A percentile compares a stretch with the other conserved stretches of the same genome.
Conservation (phyloP, 2,888 invertebrate genomes). For the Lithophane leautieri region DNA sequence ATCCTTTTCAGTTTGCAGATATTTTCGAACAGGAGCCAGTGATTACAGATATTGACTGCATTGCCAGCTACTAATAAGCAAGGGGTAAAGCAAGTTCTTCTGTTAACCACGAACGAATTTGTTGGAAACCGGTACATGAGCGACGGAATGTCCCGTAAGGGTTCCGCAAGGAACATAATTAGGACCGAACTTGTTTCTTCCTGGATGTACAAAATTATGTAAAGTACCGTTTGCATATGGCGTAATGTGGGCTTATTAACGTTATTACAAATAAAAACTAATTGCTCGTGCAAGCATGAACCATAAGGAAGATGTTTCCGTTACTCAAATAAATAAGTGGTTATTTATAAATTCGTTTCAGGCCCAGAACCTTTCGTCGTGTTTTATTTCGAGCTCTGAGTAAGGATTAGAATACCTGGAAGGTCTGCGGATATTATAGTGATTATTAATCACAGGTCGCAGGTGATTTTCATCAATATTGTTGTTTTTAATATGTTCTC, state of each 20-base stretch:
- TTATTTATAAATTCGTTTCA: conserved; percentile 49
- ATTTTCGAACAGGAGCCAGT: conserved; percentile 27
- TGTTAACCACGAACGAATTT: conserved; percentile 53
- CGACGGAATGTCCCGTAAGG: conserved; percentile 44
- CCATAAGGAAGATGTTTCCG: conserved; percentile 44
- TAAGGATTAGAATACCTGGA: conserved; percentile 24
- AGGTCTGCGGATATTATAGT: conserved; percentile 6
- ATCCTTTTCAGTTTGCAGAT: conserved; percentile 15
- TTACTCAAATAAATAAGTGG: conserved; percentile 42
- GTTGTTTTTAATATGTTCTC: background rate
- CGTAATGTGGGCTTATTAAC: conserved; percentile 35
- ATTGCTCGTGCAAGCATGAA: conserved; percentile 35
- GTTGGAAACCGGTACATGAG: conserved; percentile 62
- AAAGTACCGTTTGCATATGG: conserved; percentile 35
- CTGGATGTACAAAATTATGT: conserved; percentile 45
- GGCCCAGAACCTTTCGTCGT: conserved; percentile 19
- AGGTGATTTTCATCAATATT: background rate
- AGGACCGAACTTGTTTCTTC: conserved; percentile 45
- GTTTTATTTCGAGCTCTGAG: conserved; percentile 32
- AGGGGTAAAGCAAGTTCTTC: conserved; percentile 46
- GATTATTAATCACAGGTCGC: conserved; percentile 4
- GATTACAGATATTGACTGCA: conserved; percentile 41
- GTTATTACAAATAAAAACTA: conserved; percentile 47
- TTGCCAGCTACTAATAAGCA: conserved; percentile 59
- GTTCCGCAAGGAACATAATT: conserved; percentile 46